A percentile compares a stretch with the other conserved stretches of the same genome.
Conservation (phyloP, 2,888 invertebrate species). For the Augochlorella aurata region DNA sequence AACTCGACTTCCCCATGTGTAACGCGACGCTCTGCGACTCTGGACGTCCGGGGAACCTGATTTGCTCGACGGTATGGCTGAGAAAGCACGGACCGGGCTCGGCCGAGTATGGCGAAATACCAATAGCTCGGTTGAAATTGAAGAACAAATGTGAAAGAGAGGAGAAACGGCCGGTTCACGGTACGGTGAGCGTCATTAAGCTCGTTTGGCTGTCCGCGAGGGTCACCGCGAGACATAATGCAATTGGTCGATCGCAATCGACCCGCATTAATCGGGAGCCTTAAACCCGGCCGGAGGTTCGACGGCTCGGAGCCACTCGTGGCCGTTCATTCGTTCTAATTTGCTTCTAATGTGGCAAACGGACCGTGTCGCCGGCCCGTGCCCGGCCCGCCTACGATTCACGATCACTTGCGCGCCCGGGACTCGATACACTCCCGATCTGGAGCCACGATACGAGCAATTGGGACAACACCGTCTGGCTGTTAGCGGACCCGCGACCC, state of each 20-base stretch:
- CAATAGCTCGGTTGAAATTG: conserved; percentile 36
- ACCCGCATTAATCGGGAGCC: conserved; percentile 44
- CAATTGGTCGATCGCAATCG: conserved; percentile 48
- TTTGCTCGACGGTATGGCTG: conserved; percentile 40
- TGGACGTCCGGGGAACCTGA: conserved; percentile 34
- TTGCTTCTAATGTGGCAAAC: conserved; percentile 57
- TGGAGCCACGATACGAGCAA: conserved; percentile 27
- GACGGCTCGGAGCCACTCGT: conserved; percentile 45
- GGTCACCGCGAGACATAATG: conserved; percentile 40
- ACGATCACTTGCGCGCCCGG: conserved; percentile 15
- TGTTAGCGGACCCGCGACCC: background rate
- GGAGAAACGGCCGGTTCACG: conserved; percentile 28
- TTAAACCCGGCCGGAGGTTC: conserved; percentile 34
- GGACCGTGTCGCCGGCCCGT: conserved; percentile 39
- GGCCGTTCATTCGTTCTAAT: conserved; percentile 64
- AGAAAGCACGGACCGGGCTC: conserved; percentile 19
- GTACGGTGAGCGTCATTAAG: conserved; percentile 45
- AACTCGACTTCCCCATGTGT: background rate
- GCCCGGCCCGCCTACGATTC: conserved; percentile 1
- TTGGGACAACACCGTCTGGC: conserved; percentile 19
- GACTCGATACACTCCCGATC: conserved; percentile 47
- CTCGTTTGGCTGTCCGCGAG: conserved; percentile 38
- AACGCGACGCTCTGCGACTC: conserved; percentile 3
- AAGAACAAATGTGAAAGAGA: conserved; percentile 27
- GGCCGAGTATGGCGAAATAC: conserved; percentile 15